Conservation (phyloP, 2,113 vertebrate genomes). For the Bubo bubo region DNA sequence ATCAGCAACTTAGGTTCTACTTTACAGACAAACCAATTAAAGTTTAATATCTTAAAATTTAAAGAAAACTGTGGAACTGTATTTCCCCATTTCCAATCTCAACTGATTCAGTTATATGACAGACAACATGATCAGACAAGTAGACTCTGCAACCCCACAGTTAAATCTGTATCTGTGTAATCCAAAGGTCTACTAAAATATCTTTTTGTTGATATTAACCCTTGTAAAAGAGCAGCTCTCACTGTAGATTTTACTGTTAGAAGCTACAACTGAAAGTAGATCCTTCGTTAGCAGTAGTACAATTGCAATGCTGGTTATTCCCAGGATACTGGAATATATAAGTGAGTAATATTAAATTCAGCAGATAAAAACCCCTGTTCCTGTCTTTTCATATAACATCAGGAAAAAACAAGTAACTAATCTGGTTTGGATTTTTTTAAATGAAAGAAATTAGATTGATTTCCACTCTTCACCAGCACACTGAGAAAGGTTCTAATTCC, state of each 20-base stretch:
- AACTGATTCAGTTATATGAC: neutral
- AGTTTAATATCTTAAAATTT: neutral
- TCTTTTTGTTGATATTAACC: neutral
- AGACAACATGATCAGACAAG: neutral
- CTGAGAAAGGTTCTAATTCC: neutral
- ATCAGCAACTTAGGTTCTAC: neutral
- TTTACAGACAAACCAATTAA: neutral
- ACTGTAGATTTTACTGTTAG: neutral
- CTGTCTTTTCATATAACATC: neutral
- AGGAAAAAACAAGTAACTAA: neutral
- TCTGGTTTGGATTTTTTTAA: neutral
- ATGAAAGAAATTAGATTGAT: neutral
- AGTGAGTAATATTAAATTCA: conserved; percentile 6
- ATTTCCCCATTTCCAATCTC: neutral
- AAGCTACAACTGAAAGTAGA: neutral
- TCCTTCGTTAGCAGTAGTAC: neutral
- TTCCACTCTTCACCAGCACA: neutral
- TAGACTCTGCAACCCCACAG: neutral
- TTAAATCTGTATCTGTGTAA: neutral
- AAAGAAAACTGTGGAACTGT: neutral
- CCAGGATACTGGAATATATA: neutral
- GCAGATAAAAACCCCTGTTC: neutral
- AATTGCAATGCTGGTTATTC: neutral
- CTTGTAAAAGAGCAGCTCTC: neutral
- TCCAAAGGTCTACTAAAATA: neutral